These are phyloP conservation scores for Ctenodactylus gundi DNA, from an alignment of 2,113 vertebrate species.

Conservation along the genomic window DNA sequence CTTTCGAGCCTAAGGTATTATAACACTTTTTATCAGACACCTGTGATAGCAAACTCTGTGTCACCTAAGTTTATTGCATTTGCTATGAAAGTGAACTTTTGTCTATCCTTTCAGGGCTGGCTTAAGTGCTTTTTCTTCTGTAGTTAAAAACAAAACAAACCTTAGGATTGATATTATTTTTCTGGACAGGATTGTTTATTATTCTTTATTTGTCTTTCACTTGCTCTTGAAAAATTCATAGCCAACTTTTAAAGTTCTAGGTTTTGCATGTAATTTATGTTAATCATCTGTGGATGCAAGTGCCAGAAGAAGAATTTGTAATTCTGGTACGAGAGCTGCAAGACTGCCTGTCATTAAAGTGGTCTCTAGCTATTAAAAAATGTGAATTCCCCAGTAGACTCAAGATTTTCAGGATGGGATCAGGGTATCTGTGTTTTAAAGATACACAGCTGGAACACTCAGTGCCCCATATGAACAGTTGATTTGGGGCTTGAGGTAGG, in stretches of 20 bases:
- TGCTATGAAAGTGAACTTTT: constrained; percentile 14
- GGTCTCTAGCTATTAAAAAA: neutral
- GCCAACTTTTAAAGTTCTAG: neutral
- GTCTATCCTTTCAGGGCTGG: neutral
- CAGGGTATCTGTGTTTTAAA: neutral
- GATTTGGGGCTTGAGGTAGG: neutral
- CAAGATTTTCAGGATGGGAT: neutral
- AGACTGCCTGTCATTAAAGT: neutral
- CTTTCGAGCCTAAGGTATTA: constrained; percentile 39
- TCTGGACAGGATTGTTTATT: constrained; percentile 22
- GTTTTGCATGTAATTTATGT: neutral
- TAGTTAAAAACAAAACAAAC: constrained; percentile 58
- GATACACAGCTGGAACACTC: neutral
- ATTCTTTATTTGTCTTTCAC: constrained; percentile 10
- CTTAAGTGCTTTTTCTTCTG: constrained; percentile 18
- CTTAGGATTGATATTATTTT: constrained; percentile 6
- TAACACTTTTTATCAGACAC: constrained; percentile 44
- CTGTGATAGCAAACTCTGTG: neutral
- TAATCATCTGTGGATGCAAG: neutral
- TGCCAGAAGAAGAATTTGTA: neutral
- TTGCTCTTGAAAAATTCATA: neutral
- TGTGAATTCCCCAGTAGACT: neutral
- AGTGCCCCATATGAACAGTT: neutral
- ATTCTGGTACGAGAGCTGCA: neutral
- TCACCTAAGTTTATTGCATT: neutral